Conservation (phyloP, 2,113 vertebrate genomes). For the Rafetus swinhoei region DNA sequence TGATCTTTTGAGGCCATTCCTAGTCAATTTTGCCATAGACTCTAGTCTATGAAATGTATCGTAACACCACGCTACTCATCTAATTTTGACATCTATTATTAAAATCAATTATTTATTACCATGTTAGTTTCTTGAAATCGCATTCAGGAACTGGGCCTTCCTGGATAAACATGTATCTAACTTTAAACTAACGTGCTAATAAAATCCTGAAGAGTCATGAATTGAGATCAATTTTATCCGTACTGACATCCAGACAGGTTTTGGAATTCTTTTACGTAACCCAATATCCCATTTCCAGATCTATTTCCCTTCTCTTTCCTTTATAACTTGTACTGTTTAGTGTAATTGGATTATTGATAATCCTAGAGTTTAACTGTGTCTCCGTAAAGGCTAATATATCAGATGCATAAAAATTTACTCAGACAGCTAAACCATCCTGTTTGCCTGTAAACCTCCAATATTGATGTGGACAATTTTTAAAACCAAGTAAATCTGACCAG, state of each 20-base stretch:
- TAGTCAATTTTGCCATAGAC: neutral
- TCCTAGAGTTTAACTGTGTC: neutral
- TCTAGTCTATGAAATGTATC: neutral
- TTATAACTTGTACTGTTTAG: neutral
- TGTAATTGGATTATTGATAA: slow-evolving; percentile 5
- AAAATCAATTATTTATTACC: rapidly evolving
- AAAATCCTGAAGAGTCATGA: neutral
- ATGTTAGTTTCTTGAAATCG: neutral
- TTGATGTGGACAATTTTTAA: neutral
- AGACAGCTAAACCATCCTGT: neutral
- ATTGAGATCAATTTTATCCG: neutral
- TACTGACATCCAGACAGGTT: rapidly evolving
- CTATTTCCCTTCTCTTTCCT: neutral
- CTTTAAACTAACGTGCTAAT: neutral
- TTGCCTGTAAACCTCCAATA: neutral
- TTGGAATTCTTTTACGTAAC: slow-evolving; percentile 9
- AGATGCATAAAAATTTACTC: rapidly evolving
- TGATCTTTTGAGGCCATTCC: neutral
- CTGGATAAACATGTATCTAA: neutral
- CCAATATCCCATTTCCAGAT: neutral
- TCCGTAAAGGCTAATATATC: neutral
- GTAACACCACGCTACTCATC: neutral
- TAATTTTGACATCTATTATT: rapidly evolving
- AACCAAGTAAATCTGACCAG: neutral
- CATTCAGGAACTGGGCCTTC: neutral